phyloP scores from a whole-genome alignment of 2,113 vertebrate species.

The Microtus ochrogaster region DNA sequence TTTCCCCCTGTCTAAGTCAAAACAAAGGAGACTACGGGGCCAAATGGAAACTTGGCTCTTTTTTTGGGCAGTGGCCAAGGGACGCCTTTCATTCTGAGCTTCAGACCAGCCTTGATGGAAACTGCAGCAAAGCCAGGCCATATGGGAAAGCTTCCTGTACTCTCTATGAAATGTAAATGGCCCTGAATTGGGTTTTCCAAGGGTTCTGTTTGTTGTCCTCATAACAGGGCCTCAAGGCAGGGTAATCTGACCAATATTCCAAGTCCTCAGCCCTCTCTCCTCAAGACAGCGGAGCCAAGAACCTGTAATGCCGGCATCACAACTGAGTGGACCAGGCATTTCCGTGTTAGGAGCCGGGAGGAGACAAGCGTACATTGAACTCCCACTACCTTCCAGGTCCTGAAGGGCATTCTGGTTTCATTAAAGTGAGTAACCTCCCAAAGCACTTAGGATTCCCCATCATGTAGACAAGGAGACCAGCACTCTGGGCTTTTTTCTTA shows the following conservation, averaged over 20 bases:
- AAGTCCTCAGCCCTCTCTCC: background rate
- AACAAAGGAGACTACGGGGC: constrained; percentile 66
- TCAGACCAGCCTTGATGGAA: constrained; percentile 77
- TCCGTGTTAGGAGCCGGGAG: background rate
- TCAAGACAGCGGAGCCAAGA: background rate
- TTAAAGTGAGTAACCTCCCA: background rate
- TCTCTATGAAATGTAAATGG: constrained; percentile 83
- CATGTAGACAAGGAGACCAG: background rate
- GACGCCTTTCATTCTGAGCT: constrained; percentile 80
- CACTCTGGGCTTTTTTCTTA: background rate
- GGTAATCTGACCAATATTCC: fast-evolving
- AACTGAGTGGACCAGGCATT: background rate
- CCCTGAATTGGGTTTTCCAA: constrained; percentile 78
- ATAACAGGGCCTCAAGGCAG: constrained; percentile 39
- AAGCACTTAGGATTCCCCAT: background rate
- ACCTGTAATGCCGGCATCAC: background rate
- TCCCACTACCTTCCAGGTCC: background rate
- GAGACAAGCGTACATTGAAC: too few species aligned
- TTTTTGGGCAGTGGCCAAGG: constrained; percentile 45
- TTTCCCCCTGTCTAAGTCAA: constrained; percentile 53
- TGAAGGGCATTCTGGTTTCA: background rate
- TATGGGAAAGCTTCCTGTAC: constrained; percentile 81
- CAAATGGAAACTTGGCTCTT: constrained; percentile 68
- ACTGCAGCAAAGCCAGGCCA: constrained; percentile 74
- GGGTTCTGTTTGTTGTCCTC: constrained; percentile 34